A percentile compares a stretch with the other conserved stretches of the same genome.
Conservation (phyloP, 1,140 invertebrate species). For the Globodera rostochiensis region DNA sequence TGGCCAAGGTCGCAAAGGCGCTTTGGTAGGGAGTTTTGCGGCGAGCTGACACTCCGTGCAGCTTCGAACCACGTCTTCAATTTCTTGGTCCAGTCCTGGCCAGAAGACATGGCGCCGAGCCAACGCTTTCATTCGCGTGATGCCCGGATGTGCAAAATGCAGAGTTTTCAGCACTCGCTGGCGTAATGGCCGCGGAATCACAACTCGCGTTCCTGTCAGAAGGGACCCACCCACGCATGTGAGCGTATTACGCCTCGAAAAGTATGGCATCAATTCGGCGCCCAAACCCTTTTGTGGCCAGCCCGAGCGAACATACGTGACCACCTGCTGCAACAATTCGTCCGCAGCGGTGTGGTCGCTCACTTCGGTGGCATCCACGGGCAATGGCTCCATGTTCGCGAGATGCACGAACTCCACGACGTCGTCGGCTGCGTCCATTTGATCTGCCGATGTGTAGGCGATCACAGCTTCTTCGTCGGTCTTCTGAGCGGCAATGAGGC, state of each 20-base stretch:
- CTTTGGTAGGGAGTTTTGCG: background rate
- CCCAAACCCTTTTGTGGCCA: background rate
- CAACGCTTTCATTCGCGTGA: background rate
- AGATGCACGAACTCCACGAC: constrained; percentile 2
- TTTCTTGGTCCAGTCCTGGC: background rate
- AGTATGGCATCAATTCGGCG: background rate
- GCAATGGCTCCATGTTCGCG: background rate
- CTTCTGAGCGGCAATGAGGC: constrained; percentile 30
- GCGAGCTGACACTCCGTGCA: background rate
- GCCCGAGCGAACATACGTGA: background rate
- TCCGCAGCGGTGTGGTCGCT: background rate
- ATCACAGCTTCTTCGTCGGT: constrained; percentile 8
- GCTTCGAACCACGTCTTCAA: background rate
- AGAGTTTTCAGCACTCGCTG: background rate
- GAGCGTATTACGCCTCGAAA: background rate
- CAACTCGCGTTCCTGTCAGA: background rate
- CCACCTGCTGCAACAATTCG: constrained; percentile 8
- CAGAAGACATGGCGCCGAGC: background rate
- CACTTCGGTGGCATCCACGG: constrained; percentile 8
- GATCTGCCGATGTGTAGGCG: background rate
- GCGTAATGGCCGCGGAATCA: background rate
- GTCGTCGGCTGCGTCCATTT: background rate
- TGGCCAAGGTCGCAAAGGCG: background rate
- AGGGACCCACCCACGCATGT: background rate
- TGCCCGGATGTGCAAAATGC: background rate